Percentiles rank a stretch among this genome's conserved stretches.
phyloP scores from a whole-genome alignment of 2,888 invertebrate genomes.

The Idaea aversata region DNA sequence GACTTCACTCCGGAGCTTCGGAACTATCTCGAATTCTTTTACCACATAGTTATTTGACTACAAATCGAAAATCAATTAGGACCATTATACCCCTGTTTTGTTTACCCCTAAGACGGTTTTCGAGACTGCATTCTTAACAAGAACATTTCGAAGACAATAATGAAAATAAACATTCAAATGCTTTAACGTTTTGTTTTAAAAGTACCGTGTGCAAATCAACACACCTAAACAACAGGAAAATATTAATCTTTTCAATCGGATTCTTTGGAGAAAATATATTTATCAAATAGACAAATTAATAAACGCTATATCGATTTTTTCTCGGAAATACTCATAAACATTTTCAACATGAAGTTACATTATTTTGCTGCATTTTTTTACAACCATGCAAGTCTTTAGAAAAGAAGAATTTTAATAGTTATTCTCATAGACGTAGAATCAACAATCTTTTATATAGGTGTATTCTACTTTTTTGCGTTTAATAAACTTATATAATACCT shows the following conservation, averaged over 20 bases:
- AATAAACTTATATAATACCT: too few species aligned
- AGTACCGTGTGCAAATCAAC: conserved; percentile 27
- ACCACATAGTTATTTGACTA: conserved; percentile 13
- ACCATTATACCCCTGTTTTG: conserved; percentile 19
- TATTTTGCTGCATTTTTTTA: background rate
- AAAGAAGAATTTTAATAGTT: background rate
- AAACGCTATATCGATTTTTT: conserved; percentile 18
- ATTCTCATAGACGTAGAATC: too few species aligned
- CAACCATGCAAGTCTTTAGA: background rate
- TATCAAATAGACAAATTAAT: conserved; percentile 13
- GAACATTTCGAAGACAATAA: conserved; percentile 10
- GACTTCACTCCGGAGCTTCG: conserved; percentile 6
- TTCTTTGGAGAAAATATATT: conserved; percentile 20
- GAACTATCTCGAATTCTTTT: conserved; percentile 16
- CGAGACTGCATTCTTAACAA: conserved; percentile 6
- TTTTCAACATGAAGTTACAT: background rate
- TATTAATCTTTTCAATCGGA: conserved; percentile 13
- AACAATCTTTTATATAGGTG: too few species aligned
- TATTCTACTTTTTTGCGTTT: too few species aligned
- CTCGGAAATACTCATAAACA: conserved; percentile 11
- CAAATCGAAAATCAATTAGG: conserved; percentile 12
- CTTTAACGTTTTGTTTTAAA: conserved; percentile 1
- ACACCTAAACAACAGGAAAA: conserved; percentile 23
- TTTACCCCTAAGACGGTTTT: conserved; percentile 9
- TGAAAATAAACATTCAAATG: conserved; percentile 16